phyloP scores from a whole-genome alignment of 2,113 vertebrate species.

The Phalacrocorax brasilianus region DNA sequence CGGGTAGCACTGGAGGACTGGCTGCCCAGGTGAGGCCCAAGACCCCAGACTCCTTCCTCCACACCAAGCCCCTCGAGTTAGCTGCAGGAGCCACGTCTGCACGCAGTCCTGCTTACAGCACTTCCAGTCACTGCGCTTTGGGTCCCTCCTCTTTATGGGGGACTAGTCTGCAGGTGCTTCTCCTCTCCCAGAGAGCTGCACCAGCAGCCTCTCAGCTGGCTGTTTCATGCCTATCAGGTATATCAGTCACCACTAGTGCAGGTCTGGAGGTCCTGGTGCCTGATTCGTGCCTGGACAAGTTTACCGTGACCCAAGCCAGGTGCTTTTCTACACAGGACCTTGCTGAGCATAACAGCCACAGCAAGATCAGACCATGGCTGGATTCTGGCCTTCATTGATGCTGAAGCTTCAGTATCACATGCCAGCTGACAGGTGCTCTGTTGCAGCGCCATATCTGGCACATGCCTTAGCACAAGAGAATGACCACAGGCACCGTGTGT shows the following conservation, averaged over 20 bases:
- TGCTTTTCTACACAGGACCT: background rate
- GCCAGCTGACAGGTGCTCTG: background rate
- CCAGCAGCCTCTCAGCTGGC: background rate
- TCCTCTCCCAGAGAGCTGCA: background rate
- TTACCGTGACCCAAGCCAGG: background rate
- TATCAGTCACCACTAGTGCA: background rate
- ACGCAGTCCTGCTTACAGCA: background rate
- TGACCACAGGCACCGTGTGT: background rate
- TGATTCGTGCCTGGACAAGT: background rate
- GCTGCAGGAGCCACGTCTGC: background rate
- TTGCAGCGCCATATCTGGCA: background rate
- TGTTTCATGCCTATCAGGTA: background rate
- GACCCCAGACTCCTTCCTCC: background rate
- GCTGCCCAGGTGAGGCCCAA: constrained; percentile 85
- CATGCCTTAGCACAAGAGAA: background rate
- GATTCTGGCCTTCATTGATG: background rate
- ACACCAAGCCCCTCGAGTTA: background rate
- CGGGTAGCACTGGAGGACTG: constrained; percentile 87
- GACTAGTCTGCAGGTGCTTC: background rate
- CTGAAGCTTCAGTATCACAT: background rate
- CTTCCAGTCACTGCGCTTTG: background rate
- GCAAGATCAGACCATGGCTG: background rate
- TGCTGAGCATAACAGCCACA: background rate
- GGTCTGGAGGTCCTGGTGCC: background rate
- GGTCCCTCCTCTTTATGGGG: background rate